Percentiles rank a stretch among this genome's conserved stretches.
Evolutionary conservation across 2,888 invertebrate genomes (phyloP).

Genomic region (Himalopsyche anomala): DNA sequence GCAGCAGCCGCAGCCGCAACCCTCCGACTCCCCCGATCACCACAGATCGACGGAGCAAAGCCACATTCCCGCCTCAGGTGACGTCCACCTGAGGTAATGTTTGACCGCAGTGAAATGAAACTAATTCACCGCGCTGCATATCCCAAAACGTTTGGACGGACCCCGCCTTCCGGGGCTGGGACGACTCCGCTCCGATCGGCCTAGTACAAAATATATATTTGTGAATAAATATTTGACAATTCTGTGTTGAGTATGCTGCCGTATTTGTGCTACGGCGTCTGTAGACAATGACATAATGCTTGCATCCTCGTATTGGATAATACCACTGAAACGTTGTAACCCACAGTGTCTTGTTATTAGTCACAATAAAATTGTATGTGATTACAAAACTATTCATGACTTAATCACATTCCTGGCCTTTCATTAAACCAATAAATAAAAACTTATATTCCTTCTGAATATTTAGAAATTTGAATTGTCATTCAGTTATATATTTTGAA

Average conservation of each 20-base stretch:
- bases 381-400: too few relatives aligned
- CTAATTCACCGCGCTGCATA: slow-evolving; percentile 52
- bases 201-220: slow-evolving; percentile 34
- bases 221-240: slow-evolving; percentile 22
- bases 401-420: too few relatives aligned
- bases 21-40: neutral
- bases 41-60: slow-evolving; percentile 19
- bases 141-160: slow-evolving; percentile 53
- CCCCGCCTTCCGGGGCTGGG: neutral
- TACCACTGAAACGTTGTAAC: too few relatives aligned
- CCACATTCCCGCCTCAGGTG: slow-evolving; percentile 52
- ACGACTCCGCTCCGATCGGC: neutral
- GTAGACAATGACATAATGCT: neutral
- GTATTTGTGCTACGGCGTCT: slow-evolving; percentile 9
- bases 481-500: too few relatives aligned
- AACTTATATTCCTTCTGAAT: too few relatives aligned
- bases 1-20: neutral
- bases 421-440: too few relatives aligned
- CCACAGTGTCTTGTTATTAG: too few relatives aligned
- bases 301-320: too few relatives aligned
- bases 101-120: slow-evolving; percentile 48
- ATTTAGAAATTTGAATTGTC: too few relatives aligned
- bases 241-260: neutral
- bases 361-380: too few relatives aligned
- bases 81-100: slow-evolving; percentile 60